Conservation (phyloP, 2,113 vertebrate genomes). For the Nothoprocta pentlandii region DNA sequence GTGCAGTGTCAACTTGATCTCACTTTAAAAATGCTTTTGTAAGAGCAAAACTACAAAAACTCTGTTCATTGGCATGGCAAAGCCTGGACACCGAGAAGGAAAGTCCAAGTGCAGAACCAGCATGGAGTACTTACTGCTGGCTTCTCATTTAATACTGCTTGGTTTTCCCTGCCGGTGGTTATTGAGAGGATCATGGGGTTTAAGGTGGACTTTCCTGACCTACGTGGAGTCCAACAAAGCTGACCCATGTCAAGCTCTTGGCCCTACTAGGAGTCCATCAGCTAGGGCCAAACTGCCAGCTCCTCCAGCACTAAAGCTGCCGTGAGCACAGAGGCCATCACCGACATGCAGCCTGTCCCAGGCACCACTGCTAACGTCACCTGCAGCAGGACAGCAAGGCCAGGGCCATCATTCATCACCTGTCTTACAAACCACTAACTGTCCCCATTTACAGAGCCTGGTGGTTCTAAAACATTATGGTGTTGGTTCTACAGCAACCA, state of each 20-base stretch:
- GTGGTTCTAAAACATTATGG: background rate
- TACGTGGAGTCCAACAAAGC: fast-evolving
- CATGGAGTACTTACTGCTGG: fast-evolving
- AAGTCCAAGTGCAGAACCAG: background rate
- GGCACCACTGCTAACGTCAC: background rate
- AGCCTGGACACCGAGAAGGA: background rate
- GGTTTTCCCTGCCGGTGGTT: background rate
- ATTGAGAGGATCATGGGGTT: background rate
- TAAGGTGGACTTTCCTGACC: background rate
- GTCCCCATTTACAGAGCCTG: background rate
- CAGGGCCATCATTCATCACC: background rate
- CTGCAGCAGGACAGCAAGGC: background rate
- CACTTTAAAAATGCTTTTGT: background rate
- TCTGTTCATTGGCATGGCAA: background rate
- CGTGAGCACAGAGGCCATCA: background rate
- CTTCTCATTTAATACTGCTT: fast-evolving
- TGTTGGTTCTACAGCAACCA: background rate
- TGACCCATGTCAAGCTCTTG: background rate
- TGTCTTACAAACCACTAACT: too few relatives aligned
- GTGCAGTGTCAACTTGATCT: background rate
- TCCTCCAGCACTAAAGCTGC: background rate
- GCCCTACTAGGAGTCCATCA: background rate
- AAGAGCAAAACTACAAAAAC: background rate
- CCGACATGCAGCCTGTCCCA: background rate
- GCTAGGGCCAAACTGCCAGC: background rate